These are phyloP conservation scores for Sanderia malayensis DNA, from an alignment of 30 jellyfish, hydroid and myxozoan species.

Conservation along the genomic window DNA sequence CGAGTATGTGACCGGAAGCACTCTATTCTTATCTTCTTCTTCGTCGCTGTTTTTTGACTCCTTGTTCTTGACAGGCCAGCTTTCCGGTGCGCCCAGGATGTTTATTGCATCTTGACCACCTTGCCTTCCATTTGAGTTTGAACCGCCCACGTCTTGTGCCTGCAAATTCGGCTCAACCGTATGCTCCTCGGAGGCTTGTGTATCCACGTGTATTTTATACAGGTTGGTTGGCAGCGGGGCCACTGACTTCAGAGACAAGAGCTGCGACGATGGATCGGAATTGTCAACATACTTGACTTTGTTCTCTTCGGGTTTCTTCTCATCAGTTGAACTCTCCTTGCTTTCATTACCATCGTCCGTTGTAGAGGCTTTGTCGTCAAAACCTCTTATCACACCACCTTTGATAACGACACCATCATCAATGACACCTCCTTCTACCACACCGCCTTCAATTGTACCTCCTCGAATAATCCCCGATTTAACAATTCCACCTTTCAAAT, in stretches of 20 bases:
- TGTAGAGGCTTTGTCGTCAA: not conserved
- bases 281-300: not conserved
- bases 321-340: not conserved
- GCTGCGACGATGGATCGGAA: not conserved
- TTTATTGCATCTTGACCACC: slow-evolving; percentile 7
- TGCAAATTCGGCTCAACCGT: slow-evolving; percentile 14
- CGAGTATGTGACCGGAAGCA: slow-evolving; percentile 55
- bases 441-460: slow-evolving; percentile 92
- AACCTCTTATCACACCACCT: slow-evolving; percentile 82
- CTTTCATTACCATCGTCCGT: not conserved
- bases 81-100: slow-evolving; percentile 75
- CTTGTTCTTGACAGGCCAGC: slow-evolving; percentile 72
- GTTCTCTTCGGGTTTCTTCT: not conserved
- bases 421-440: slow-evolving; percentile 90
- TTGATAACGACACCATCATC: slow-evolving; percentile 94
- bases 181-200: slow-evolving; percentile 14
- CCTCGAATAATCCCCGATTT: slow-evolving; percentile 87
- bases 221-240: not conserved
- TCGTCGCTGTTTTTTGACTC: slow-evolving; percentile 34
- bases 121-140: not conserved
- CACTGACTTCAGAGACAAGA: not conserved
- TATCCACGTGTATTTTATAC: slow-evolving; percentile 44
- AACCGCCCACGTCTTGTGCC: not conserved
- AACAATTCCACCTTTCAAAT: slow-evolving; percentile 84
- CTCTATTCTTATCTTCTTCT: slow-evolving; percentile 25